phyloP scores from a whole-genome alignment of 2,888 invertebrate species.

The Chrysotoxum bicinctum region DNA sequence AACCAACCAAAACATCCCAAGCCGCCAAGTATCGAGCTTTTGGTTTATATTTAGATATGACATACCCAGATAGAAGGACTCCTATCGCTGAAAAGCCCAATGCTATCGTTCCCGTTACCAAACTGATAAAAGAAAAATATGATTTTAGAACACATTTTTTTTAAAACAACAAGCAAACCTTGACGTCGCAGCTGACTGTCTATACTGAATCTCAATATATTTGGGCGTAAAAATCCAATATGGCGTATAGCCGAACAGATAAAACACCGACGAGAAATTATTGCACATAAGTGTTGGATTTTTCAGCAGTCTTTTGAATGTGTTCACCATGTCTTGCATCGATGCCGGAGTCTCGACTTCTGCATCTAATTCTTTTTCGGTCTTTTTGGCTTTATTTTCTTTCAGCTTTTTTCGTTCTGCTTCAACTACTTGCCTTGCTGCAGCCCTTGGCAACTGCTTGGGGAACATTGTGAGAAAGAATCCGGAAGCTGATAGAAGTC shows the following conservation, averaged over 20 bases:
- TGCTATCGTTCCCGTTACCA: constrained; percentile 88
- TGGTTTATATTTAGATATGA: constrained; percentile 87
- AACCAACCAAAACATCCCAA: constrained; percentile 87
- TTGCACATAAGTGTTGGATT: constrained; percentile 88
- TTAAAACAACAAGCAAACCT: constrained; percentile 75
- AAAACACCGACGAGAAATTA: constrained; percentile 88
- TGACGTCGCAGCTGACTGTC: constrained; percentile 88
- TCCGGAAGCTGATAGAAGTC: constrained; percentile 84
- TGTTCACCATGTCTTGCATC: constrained; percentile 85
- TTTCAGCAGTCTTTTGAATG: constrained; percentile 85
- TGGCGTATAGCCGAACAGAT: constrained; percentile 87
- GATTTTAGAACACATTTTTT: not conserved
- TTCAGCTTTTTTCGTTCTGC: constrained; percentile 76
- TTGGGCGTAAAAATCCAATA: constrained; percentile 92
- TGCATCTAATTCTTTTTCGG: constrained; percentile 54
- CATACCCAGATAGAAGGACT: constrained; percentile 85
- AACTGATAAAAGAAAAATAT: constrained; percentile 80
- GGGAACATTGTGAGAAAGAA: constrained; percentile 86
- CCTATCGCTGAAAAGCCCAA: constrained; percentile 88
- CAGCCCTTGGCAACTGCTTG: constrained; percentile 86
- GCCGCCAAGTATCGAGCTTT: constrained; percentile 86
- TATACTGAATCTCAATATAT: constrained; percentile 91
- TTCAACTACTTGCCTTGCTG: constrained; percentile 83
- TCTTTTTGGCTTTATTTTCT: constrained; percentile 24
- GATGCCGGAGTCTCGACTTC: constrained; percentile 80